These are phyloP conservation scores for Heliconius himera DNA, from an alignment of 1,140 invertebrate species.

Conservation along the genomic window DNA sequence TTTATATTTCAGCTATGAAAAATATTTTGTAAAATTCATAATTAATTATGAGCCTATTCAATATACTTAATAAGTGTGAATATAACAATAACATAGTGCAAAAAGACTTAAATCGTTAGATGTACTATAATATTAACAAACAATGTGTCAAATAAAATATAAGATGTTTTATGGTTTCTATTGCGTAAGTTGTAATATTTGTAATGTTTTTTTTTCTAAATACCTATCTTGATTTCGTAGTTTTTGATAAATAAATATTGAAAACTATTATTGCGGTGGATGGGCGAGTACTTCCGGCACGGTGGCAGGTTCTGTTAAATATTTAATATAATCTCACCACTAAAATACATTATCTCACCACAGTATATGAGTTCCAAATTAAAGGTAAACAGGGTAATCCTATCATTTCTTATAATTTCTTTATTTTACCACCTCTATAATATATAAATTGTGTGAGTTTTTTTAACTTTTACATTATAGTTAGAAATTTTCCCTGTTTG, in stretches of 20 bases:
- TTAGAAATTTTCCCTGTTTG: not conserved
- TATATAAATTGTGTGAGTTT: not conserved
- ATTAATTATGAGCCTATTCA: slow-evolving; percentile 34
- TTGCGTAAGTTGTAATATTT: slow-evolving; percentile 74
- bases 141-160: slow-evolving; percentile 48
- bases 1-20: slow-evolving; percentile 22
- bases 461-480: not conserved
- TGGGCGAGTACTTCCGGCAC: slow-evolving; percentile 61
- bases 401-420: slow-evolving; percentile 9
- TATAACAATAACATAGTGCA: slow-evolving; percentile 73
- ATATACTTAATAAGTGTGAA: slow-evolving; percentile 63
- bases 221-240: slow-evolving; percentile 68
- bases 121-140: slow-evolving; percentile 65
- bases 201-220: slow-evolving; percentile 70
- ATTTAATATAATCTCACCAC: not conserved
- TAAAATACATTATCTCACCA: not conserved
- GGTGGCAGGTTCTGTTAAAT: not conserved
- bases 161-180: slow-evolving; percentile 46
- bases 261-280: slow-evolving; percentile 56
- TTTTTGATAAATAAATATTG: slow-evolving; percentile 80
- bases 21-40: slow-evolving; percentile 25
- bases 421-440: not conserved
- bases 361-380: slow-evolving; percentile 20
- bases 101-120: slow-evolving; percentile 63
- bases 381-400: slow-evolving; percentile 69